A percentile compares a stretch with the other conserved stretches of the same genome.
Evolutionary conservation across 1,140 invertebrate species (phyloP).

Genomic region (Tenebrio molitor): DNA sequence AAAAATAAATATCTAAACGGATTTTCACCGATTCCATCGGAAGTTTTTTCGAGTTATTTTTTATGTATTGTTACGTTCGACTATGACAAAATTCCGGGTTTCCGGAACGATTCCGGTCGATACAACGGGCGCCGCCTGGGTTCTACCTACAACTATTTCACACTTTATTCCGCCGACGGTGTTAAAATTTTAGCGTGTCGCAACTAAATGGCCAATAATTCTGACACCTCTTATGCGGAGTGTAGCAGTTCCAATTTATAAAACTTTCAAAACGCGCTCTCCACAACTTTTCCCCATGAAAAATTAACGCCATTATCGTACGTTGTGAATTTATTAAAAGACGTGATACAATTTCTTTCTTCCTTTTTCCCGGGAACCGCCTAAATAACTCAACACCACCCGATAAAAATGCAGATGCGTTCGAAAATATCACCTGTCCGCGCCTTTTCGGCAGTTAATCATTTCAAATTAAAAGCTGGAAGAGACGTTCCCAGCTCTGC

Average conservation of each 20-base stretch:
- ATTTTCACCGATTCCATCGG: slow-evolving; percentile 8
- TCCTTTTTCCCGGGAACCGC: not conserved
- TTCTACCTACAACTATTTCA: slow-evolving; percentile 36
- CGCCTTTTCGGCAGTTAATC: not conserved
- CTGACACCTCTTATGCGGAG: not conserved
- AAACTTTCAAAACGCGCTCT: not conserved
- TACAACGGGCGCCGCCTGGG: slow-evolving; percentile 36
- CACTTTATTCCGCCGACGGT: slow-evolving; percentile 8
- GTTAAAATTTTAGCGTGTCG: slow-evolving; percentile 13
- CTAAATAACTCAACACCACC: not conserved
- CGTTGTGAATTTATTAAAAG: not conserved
- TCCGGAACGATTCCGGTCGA: slow-evolving; percentile 42
- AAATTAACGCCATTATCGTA: slow-evolving; percentile 4
- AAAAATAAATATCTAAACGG: slow-evolving; percentile 8
- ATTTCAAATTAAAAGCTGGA: not conserved
- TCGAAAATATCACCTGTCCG: not conserved
- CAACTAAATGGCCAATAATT: slow-evolving; percentile 3
- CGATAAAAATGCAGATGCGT: slow-evolving; percentile 4
- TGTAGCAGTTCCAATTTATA: slow-evolving; percentile 1
- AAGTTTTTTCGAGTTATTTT: slow-evolving; percentile 24
- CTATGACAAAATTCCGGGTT: slow-evolving; percentile 39
- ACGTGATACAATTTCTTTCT: slow-evolving; percentile 1
- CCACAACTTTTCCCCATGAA: not conserved
- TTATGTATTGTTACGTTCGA: slow-evolving; percentile 20
- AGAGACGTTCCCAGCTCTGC: too few relatives aligned